Evolutionary conservation across 2,113 vertebrate species (phyloP).

Genomic region (Myxocyprinus asiaticus): DNA sequence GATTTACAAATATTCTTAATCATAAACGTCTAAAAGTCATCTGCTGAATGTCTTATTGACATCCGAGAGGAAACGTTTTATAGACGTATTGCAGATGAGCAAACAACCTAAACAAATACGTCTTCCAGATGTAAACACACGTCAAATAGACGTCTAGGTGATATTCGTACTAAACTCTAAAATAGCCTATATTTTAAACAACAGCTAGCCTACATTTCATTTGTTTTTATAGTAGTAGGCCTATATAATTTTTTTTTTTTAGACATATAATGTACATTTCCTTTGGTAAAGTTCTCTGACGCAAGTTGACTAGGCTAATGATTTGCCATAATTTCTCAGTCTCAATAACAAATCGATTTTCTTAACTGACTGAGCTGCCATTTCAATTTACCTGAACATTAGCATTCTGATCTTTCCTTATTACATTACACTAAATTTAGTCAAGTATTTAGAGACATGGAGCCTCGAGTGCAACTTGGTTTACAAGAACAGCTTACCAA

Average conservation of each 20-base stretch:
- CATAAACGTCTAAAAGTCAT: too few relatives aligned
- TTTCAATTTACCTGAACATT: conserved; percentile 79
- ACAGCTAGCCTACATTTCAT: too few relatives aligned
- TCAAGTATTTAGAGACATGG: conserved; percentile 64
- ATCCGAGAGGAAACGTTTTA: too few relatives aligned
- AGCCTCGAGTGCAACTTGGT: conserved; percentile 19
- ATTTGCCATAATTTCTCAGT: not conserved
- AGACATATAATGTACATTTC: not conserved
- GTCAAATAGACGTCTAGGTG: too few relatives aligned
- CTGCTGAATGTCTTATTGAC: too few relatives aligned
- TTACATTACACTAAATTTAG: conserved; percentile 79
- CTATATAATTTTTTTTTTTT: not conserved
- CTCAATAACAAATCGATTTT: conserved; percentile 17
- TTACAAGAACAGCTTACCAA: conserved; percentile 13
- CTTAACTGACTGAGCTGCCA: conserved; percentile 67
- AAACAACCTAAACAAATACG: too few relatives aligned
- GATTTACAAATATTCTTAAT: too few relatives aligned
- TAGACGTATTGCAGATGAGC: too few relatives aligned
- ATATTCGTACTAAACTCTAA: too few relatives aligned
- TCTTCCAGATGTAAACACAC: too few relatives aligned
- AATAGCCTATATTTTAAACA: too few relatives aligned
- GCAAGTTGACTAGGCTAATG: not conserved
- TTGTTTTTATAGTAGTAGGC: too few relatives aligned
- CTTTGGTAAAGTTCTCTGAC: not conserved
- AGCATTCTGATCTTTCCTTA: conserved; percentile 78